Evolutionary conservation across 2,113 vertebrate genomes (phyloP), one percentile per base, ranked within the genome.

Genomic region (Orycteropus afer): DNA sequence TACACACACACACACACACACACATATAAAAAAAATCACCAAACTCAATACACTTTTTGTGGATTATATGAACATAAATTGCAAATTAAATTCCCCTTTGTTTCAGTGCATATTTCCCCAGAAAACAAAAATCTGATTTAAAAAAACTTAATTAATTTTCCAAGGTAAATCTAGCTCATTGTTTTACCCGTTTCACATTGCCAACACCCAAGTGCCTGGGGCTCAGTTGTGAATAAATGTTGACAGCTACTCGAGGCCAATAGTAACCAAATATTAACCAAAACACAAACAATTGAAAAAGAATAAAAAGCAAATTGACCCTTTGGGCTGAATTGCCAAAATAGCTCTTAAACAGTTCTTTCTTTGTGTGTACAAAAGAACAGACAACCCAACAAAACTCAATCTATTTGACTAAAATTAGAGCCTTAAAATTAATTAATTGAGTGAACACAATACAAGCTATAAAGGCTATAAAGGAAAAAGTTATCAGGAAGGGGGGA

Each of bases 381-480:
- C 10, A 86, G 79, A 17, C 4, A 63, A 49, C 22, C 10, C 6
- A 63, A 76, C 22, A 76, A 74, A 94, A 83, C 67, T 73, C 49
- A 91, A 89, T 76, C 49, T 47, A 65, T 57, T 82, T 90, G 34
- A 90, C 59, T 69, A 65, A 81, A 92, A 80, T 89, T 78, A 71
- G 51, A 93, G 45, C 34, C 22, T 90, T 91, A 87, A 90, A 96
- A 81, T 88, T 84, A 90, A 86, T 90, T 86, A 25, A 77, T 55
- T 51, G 34, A 89, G 27, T 82, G 32, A 53, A 17, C 61, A 47
- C 25, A 90, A 32, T 81, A 61, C 83, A 83, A 67, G 9, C 47
- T 57, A 73, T 61, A 76, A 34, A 49, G 37, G 9, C 47, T 57
- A 73, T 61, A 76, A 34, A 49, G 37, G 85, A 92, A 86, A 11